A percentile compares a stretch with the other conserved stretches of the same genome.
phyloP scores from a whole-genome alignment of 2,113 vertebrate genomes.

The Australoheros scitulus region DNA sequence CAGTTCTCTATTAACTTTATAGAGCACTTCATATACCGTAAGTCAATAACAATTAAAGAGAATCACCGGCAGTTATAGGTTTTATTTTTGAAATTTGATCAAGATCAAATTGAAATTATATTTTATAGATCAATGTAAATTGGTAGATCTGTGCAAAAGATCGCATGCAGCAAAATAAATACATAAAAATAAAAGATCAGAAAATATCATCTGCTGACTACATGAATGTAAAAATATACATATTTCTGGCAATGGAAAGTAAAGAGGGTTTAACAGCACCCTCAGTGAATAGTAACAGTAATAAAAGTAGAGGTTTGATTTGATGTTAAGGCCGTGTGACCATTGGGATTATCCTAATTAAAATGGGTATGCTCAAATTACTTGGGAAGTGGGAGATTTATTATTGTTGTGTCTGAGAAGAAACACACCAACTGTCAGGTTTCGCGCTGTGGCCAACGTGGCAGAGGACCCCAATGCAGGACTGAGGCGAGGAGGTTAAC shows the following conservation, averaged over 20 bases:
- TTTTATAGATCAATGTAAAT: background rate
- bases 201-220: background rate
- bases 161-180: no score
- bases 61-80: background rate
- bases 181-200: background rate
- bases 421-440: background rate
- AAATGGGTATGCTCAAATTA: no score
- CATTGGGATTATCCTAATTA: no score
- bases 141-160: background rate
- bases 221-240: background rate
- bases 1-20: background rate
- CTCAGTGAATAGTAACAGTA: background rate
- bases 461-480: no score
- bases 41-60: background rate
- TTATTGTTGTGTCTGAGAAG: background rate
- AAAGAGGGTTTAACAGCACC: no score
- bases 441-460: no score
- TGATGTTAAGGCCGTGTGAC: no score
- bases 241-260: no score
- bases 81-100: background rate
- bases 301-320: background rate
- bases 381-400: background rate
- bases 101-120: no score
- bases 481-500: no score
- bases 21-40: background rate